Conservation (phyloP, 2,797 vertebrate species). For the Onychomys arenicola region DNA sequence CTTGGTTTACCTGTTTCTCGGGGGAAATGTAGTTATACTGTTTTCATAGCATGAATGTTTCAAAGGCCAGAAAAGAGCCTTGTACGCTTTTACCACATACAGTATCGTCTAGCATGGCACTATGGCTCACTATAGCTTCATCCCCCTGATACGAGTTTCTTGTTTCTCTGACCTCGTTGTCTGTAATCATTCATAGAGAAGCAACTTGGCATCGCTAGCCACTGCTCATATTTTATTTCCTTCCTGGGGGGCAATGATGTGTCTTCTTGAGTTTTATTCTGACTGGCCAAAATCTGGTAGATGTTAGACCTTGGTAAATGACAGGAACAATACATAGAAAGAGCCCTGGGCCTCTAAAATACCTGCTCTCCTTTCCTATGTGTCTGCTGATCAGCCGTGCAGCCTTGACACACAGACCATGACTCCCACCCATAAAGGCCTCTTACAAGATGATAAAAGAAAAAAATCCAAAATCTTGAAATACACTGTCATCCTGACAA, state of each 20-base stretch:
- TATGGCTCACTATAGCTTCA: neutral
- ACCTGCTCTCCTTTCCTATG: neutral
- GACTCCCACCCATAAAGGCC: neutral
- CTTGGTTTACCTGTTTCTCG: neutral
- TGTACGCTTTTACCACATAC: neutral
- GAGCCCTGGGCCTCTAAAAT: neutral
- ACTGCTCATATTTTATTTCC: neutral
- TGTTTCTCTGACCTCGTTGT: neutral
- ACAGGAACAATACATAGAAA: neutral
- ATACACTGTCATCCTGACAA: neutral
- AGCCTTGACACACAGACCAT: neutral
- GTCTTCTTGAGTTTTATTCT: slow-evolving; percentile 42
- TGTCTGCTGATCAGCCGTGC: neutral
- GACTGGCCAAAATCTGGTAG: neutral
- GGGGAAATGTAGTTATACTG: neutral
- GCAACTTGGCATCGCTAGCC: neutral
- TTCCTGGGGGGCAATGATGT: neutral
- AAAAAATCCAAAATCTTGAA: neutral
- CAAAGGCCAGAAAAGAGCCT: neutral
- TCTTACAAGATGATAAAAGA: neutral
- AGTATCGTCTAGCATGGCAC: neutral
- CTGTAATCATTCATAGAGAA: slow-evolving; percentile 38
- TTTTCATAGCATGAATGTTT: neutral
- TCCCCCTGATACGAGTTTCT: neutral
- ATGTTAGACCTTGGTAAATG: neutral